Evolutionary conservation across 2,888 invertebrate species (phyloP).

Genomic region (Acrobasis consociella): DNA sequence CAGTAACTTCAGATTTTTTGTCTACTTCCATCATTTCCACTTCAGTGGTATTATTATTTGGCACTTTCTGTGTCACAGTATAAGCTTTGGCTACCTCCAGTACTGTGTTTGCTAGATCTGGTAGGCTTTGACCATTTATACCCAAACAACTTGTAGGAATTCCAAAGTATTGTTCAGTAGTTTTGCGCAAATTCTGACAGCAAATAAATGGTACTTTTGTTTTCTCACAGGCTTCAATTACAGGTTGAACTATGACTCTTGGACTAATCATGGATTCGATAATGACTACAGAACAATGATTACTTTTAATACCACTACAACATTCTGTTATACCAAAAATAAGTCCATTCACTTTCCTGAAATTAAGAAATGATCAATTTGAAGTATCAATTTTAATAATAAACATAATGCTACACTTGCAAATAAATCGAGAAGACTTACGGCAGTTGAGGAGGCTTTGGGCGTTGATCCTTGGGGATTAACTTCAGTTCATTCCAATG

Average conservation of each 20-base stretch:
- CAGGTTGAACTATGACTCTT: slow-evolving; percentile 64
- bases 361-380: slow-evolving; percentile 33
- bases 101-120: slow-evolving; percentile 46
- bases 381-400: neutral
- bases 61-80: slow-evolving; percentile 30
- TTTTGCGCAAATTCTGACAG: slow-evolving; percentile 56
- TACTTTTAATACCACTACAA: slow-evolving; percentile 43
- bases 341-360: slow-evolving; percentile 64
- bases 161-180: slow-evolving; percentile 56
- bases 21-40: slow-evolving; percentile 28
- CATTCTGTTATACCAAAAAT: slow-evolving; percentile 71
- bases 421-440: slow-evolving; percentile 38
- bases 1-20: slow-evolving; percentile 28
- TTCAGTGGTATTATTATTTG: slow-evolving; percentile 23
- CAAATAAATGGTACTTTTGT: slow-evolving; percentile 62
- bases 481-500: slow-evolving; percentile 65
- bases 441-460: slow-evolving; percentile 58
- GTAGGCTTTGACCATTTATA: slow-evolving; percentile 47
- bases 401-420: neutral
- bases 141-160: slow-evolving; percentile 71
- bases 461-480: slow-evolving; percentile 66
- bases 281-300: slow-evolving; percentile 60
- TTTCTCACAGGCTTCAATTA: slow-evolving; percentile 57
- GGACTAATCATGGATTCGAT: slow-evolving; percentile 70
- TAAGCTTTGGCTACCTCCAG: slow-evolving; percentile 45